Percentiles rank a stretch among this genome's conserved stretches.
Evolutionary conservation across 2,888 invertebrate genomes (phyloP).

Genomic region (Dysmachus trigonus): DNA sequence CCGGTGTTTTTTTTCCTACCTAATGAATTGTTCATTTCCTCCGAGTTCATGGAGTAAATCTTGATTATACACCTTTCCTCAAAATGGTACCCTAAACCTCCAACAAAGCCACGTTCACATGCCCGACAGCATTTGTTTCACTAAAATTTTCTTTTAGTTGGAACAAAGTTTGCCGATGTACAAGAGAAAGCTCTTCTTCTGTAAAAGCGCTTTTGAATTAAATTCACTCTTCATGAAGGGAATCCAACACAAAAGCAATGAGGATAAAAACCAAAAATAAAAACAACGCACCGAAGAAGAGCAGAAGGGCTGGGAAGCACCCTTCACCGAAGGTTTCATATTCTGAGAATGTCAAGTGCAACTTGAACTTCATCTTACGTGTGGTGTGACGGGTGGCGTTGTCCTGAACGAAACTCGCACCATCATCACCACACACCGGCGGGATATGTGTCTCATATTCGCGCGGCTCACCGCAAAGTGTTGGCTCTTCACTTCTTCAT

Average conservation of each 20-base stretch:
- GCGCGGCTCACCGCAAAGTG: not conserved
- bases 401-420: not conserved
- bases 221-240: conserved; percentile 4
- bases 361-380: not conserved
- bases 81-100: not conserved
- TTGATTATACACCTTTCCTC: not conserved
- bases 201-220: not conserved
- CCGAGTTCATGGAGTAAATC: not conserved
- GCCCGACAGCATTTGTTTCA: not conserved
- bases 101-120: not conserved
- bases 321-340: not conserved
- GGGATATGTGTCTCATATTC: not conserved
- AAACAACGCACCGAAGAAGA: not conserved
- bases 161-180: not conserved
- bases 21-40: not conserved
- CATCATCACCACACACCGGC: not conserved
- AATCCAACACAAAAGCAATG: not conserved
- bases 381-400: not conserved
- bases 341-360: not conserved
- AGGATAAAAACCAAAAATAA: not conserved
- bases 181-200: not conserved
- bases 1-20: not conserved
- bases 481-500: not conserved
- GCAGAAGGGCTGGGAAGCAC: not conserved
- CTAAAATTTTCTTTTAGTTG: not conserved